Conservation (phyloP, 2,888 invertebrate species). For the Melolontha melolontha region DNA sequence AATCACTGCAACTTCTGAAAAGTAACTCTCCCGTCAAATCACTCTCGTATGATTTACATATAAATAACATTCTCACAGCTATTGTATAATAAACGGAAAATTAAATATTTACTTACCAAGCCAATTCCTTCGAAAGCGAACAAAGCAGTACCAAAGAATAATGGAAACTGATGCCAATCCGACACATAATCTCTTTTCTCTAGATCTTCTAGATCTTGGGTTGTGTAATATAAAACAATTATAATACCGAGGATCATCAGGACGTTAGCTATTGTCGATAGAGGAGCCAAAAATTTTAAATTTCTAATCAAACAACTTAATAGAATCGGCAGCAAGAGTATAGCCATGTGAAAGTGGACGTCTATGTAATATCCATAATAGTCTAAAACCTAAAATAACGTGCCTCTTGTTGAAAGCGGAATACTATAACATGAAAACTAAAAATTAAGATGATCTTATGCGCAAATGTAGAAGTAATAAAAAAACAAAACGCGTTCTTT, state of each 20-base stretch:
- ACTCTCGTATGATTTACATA: too few relatives aligned
- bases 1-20: too few relatives aligned
- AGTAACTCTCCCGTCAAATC: too few relatives aligned
- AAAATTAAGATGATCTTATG: too few relatives aligned
- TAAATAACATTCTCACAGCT: too few relatives aligned
- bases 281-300: constrained; percentile 80
- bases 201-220: constrained; percentile 77
- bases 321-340: constrained; percentile 79
- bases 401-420: background rate
- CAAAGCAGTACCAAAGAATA: constrained; percentile 96
- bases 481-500: too few relatives aligned
- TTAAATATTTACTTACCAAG: constrained; percentile 71
- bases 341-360: constrained; percentile 79
- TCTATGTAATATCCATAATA: constrained; percentile 73
- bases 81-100: too few relatives aligned
- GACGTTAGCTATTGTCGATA: constrained; percentile 83
- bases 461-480: too few relatives aligned
- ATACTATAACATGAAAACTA: background rate
- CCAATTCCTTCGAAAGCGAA: constrained; percentile 98
- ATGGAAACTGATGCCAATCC: constrained; percentile 73
- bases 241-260: constrained; percentile 81
- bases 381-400: constrained; percentile 73
- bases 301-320: constrained; percentile 81
- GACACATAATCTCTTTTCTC: constrained; percentile 73
- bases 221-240: constrained; percentile 81